Percentiles rank a stretch among this genome's conserved stretches.
Evolutionary conservation across 2,888 invertebrate species (phyloP).

Genomic region (Athalia rosae): DNA sequence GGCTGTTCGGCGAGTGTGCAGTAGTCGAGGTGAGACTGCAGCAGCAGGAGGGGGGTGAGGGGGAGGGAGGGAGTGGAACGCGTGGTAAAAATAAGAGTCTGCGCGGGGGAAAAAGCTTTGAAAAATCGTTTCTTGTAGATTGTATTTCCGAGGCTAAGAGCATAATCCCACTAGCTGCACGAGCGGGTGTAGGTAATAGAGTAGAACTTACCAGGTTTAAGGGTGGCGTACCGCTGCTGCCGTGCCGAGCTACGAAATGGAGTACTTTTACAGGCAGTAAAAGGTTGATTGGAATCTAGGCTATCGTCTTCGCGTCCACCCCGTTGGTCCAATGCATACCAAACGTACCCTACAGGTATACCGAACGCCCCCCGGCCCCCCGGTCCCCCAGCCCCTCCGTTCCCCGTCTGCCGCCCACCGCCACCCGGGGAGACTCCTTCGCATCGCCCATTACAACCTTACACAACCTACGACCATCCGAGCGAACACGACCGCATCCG

Average conservation of each 20-base stretch:
- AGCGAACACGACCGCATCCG: background rate
- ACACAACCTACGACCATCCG: conserved; percentile 33
- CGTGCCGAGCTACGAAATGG: conserved; percentile 65
- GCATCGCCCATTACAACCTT: conserved; percentile 40
- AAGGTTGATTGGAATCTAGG: conserved; percentile 68
- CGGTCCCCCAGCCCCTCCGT: background rate
- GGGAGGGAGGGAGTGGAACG: too few species aligned
- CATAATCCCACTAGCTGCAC: conserved; percentile 52
- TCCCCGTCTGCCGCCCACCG: conserved; percentile 12
- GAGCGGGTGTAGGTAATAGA: conserved; percentile 57
- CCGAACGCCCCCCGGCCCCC: conserved; percentile 35
- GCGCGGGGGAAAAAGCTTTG: conserved; percentile 29
- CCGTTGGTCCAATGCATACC: conserved; percentile 58
- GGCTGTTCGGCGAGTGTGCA: too few species aligned
- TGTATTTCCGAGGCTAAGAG: conserved; percentile 51
- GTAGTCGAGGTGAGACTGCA: too few species aligned
- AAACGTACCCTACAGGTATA: conserved; percentile 52
- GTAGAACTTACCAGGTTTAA: conserved; percentile 63
- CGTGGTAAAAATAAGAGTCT: conserved; percentile 3
- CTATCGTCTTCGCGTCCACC: conserved; percentile 56
- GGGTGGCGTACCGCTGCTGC: conserved; percentile 57
- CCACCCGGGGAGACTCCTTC: conserved; percentile 6
- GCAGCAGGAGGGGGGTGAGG: too few species aligned
- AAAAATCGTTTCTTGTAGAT: conserved; percentile 55
- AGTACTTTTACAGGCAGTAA: conserved; percentile 68